Conservation (phyloP, 2,113 vertebrate species). For the Coptodon bakossiorum region DNA sequence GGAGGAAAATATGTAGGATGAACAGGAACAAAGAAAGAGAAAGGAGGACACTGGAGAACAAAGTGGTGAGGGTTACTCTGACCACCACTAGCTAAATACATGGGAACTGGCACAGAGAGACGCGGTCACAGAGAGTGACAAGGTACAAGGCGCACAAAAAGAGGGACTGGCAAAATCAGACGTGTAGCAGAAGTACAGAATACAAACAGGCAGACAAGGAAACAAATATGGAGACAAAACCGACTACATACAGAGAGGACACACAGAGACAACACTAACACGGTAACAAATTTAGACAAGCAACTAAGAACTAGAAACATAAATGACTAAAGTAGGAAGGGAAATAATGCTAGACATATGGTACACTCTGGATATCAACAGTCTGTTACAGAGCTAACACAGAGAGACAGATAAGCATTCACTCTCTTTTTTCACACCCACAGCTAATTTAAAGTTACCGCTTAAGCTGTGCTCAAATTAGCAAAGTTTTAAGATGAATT, state of each 20-base stretch:
- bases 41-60: background rate
- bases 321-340: background rate
- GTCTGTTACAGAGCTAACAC: background rate
- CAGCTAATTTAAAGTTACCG: background rate
- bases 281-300: background rate
- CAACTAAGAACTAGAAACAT: background rate
- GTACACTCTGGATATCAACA: background rate
- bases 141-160: fast-evolving
- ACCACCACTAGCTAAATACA: background rate
- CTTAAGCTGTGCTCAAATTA: background rate
- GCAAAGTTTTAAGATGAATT: background rate
- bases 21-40: background rate
- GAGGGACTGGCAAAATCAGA: background rate
- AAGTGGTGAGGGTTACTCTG: background rate
- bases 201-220: background rate
- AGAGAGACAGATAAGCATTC: background rate
- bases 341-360: fast-evolving
- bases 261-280: background rate
- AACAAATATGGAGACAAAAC: background rate
- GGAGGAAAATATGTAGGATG: background rate
- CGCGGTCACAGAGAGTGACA: fast-evolving
- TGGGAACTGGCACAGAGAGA: fast-evolving
- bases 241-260: fast-evolving
- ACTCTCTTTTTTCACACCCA: background rate
- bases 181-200: fast-evolving